Evolutionary conservation across 2,797 vertebrate genomes (phyloP).

Genomic region (Aulostomus chinensis): DNA sequence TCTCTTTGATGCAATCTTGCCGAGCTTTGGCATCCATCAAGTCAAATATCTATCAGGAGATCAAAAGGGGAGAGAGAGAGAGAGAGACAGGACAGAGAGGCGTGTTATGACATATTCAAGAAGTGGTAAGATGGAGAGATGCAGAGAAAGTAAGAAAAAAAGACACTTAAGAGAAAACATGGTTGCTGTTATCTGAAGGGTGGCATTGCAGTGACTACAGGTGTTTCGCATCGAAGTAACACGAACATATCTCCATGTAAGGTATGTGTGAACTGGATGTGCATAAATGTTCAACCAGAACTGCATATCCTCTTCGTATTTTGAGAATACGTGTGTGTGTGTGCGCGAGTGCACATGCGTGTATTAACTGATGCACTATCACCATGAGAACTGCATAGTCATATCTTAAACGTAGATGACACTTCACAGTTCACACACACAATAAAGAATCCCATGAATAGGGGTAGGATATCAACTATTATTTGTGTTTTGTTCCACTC

Average conservation of each 20-base stretch:
- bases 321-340: too few relatives aligned
- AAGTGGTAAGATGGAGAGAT: slow-evolving; percentile 60
- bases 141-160: slow-evolving; percentile 32
- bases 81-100: slow-evolving; percentile 51
- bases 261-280: slow-evolving; percentile 21
- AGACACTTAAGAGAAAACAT: slow-evolving; percentile 57
- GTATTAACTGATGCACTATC: not conserved
- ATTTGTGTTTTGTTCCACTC: too few relatives aligned
- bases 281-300: slow-evolving; percentile 12
- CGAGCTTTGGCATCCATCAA: slow-evolving; percentile 99
- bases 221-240: slow-evolving; percentile 58
- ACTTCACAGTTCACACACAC: not conserved
- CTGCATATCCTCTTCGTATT: not conserved
- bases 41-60: slow-evolving; percentile 95
- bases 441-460: too few relatives aligned
- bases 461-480: too few relatives aligned
- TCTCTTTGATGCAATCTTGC: slow-evolving; percentile 99
- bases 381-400: slow-evolving; percentile 1
- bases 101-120: slow-evolving; percentile 68
- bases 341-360: not conserved
- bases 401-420: not conserved
- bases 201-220: slow-evolving; percentile 61
- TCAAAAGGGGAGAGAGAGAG: slow-evolving; percentile 70
- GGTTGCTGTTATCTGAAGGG: slow-evolving; percentile 59
- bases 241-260: slow-evolving; percentile 15